phyloP scores from a whole-genome alignment of 2,113 vertebrate genomes.

The Solea solea region DNA sequence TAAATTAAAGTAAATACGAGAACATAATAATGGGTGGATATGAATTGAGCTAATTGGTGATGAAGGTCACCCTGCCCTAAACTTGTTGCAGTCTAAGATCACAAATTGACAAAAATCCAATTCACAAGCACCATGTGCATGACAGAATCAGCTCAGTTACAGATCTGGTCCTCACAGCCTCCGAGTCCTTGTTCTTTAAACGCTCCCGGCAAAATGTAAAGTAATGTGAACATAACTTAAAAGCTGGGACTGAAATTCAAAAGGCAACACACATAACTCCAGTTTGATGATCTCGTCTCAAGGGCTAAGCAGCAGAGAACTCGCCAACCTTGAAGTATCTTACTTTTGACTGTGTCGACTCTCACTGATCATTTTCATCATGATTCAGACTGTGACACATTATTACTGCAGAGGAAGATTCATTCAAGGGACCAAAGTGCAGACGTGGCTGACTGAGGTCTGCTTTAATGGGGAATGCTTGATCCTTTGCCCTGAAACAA shows the following conservation, averaged over 20 bases:
- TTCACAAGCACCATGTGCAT: too few relatives aligned
- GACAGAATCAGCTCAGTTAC: too few relatives aligned
- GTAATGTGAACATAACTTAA: background rate
- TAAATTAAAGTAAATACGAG: too few relatives aligned
- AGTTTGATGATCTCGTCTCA: background rate
- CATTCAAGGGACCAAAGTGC: slow-evolving; percentile 42
- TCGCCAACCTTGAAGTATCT: background rate
- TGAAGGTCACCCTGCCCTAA: too few relatives aligned
- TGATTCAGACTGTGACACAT: slow-evolving; percentile 33
- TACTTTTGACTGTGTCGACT: background rate
- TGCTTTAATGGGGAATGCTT: slow-evolving; percentile 60
- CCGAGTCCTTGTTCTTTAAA: background rate
- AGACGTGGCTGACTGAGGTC: slow-evolving; percentile 40
- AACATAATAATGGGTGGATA: too few relatives aligned
- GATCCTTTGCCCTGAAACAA: slow-evolving; percentile 60
- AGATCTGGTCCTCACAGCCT: background rate
- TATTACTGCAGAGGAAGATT: slow-evolving; percentile 38
- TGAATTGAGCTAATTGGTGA: too few relatives aligned
- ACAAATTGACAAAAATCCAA: too few relatives aligned
- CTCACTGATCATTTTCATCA: slow-evolving; percentile 24
- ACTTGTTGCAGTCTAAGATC: too few relatives aligned
- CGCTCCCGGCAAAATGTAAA: background rate
- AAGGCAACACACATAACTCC: background rate
- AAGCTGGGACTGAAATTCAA: background rate
- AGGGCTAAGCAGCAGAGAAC: background rate